A percentile compares a stretch with the other conserved stretches of the same genome.
These are phyloP conservation scores for Maccullochella peelii DNA, from an alignment of 2,113 vertebrate species.

Conservation along the genomic window DNA sequence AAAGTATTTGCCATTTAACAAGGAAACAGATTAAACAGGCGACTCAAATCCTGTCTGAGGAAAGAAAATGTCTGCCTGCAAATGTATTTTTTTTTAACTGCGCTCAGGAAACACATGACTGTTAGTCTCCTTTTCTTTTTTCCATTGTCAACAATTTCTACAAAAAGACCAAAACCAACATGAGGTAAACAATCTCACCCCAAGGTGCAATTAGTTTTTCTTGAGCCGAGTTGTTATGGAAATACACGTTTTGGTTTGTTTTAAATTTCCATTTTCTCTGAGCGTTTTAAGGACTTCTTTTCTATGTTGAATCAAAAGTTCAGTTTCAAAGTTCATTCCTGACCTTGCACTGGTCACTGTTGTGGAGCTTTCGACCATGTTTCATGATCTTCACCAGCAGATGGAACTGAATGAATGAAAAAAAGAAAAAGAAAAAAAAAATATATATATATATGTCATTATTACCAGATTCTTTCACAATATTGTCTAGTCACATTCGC, in stretches of 20 bases:
- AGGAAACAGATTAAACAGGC: constrained; percentile 54
- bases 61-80: constrained; percentile 27
- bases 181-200: neutral
- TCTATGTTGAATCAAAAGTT: neutral
- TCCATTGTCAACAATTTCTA: neutral
- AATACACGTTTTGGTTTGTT: neutral
- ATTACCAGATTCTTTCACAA: too few relatives aligned
- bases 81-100: constrained; percentile 23
- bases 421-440: too few relatives aligned
- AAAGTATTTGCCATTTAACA: constrained; percentile 31
- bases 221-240: neutral
- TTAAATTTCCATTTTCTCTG: too few relatives aligned
- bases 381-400: neutral
- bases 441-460: too few relatives aligned
- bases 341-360: neutral
- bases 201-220: neutral
- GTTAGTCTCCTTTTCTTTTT: neutral
- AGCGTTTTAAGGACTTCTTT: neutral
- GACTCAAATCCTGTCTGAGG: constrained; percentile 31
- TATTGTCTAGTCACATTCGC: too few relatives aligned
- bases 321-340: neutral
- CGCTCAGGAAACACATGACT: constrained; percentile 5
- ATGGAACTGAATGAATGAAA: neutral
- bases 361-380: neutral
- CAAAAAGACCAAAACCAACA: neutral